Percentiles rank a stretch among this genome's conserved stretches.
Evolutionary conservation across 2,797 vertebrate species (phyloP).

Genomic region (Onychomys leucogaster): DNA sequence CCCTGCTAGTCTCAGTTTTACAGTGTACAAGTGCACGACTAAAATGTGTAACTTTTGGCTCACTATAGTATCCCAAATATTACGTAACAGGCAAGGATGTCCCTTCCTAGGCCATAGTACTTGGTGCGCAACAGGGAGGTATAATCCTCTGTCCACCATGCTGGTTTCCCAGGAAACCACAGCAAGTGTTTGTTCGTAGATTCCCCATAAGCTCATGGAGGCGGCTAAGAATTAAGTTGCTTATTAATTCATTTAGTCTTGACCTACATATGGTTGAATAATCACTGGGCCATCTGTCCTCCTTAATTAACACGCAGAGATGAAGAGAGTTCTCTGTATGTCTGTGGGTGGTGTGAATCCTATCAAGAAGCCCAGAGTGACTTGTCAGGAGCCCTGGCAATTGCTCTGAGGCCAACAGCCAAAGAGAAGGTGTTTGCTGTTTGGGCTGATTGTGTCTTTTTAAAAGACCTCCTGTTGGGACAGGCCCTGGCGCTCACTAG

Average conservation of each 20-base stretch:
- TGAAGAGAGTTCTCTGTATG: slow-evolving; percentile 62
- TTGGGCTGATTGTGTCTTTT: slow-evolving; percentile 34
- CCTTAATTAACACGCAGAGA: slow-evolving; percentile 80
- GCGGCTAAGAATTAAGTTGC: slow-evolving; percentile 79
- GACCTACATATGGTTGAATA: slow-evolving; percentile 82
- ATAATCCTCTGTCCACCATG: not conserved
- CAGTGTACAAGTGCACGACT: not conserved
- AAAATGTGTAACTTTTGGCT: not conserved
- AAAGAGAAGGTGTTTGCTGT: slow-evolving; percentile 9
- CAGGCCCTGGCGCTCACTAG: not conserved
- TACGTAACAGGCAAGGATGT: not conserved
- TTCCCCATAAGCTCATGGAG: slow-evolving; percentile 67
- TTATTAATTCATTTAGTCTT: slow-evolving; percentile 82
- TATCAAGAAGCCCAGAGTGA: not conserved
- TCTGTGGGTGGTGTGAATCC: slow-evolving; percentile 55
- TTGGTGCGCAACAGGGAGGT: not conserved
- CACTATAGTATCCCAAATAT: not conserved
- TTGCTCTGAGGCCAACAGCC: slow-evolving; percentile 34
- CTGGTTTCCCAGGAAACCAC: slow-evolving; percentile 46
- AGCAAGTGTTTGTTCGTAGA: slow-evolving; percentile 57
- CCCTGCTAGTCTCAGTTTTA: not conserved
- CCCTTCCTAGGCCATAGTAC: not conserved
- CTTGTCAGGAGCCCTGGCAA: slow-evolving; percentile 42
- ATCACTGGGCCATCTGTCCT: slow-evolving; percentile 82
- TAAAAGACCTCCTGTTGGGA: slow-evolving; percentile 28